These are phyloP conservation scores for Thomomys bottae DNA, from an alignment of 2,113 vertebrate genomes.

Conservation along the genomic window DNA sequence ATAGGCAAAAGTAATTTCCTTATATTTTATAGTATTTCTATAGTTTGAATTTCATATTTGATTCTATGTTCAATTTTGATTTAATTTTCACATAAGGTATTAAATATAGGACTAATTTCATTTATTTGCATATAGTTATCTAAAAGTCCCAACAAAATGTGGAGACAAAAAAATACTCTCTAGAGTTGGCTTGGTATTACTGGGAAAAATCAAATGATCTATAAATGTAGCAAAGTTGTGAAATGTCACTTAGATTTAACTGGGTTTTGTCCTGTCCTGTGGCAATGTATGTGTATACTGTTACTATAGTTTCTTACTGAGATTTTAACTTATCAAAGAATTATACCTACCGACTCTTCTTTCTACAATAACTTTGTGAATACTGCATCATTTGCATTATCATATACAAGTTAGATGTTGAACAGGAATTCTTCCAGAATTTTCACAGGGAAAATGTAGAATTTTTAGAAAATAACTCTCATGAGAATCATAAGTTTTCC, in stretches of 20 bases:
- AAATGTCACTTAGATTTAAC: not conserved
- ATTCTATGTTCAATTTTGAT: not conserved
- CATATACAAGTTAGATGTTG: not conserved
- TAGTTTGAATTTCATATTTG: not conserved
- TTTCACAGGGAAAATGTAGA: too few species aligned
- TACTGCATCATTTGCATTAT: not conserved
- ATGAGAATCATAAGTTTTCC: not conserved
- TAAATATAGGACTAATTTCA: not conserved
- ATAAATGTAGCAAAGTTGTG: not conserved
- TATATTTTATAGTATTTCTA: not conserved
- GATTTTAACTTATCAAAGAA: not conserved
- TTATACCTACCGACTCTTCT: not conserved
- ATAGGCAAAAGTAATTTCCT: not conserved
- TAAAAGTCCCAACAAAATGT: not conserved
- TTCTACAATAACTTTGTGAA: not conserved
- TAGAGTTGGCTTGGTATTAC: not conserved
- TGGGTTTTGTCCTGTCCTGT: not conserved
- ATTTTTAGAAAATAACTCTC: not conserved
- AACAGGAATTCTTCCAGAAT: too few species aligned
- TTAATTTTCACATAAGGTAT: not conserved
- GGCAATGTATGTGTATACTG: not conserved
- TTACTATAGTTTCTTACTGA: not conserved
- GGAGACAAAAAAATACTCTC: not conserved
- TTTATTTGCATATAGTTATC: not conserved
- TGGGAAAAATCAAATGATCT: not conserved